Evolutionary conservation across 1,140 invertebrate genomes (phyloP).

Genomic region (Lanistes nyassanus): DNA sequence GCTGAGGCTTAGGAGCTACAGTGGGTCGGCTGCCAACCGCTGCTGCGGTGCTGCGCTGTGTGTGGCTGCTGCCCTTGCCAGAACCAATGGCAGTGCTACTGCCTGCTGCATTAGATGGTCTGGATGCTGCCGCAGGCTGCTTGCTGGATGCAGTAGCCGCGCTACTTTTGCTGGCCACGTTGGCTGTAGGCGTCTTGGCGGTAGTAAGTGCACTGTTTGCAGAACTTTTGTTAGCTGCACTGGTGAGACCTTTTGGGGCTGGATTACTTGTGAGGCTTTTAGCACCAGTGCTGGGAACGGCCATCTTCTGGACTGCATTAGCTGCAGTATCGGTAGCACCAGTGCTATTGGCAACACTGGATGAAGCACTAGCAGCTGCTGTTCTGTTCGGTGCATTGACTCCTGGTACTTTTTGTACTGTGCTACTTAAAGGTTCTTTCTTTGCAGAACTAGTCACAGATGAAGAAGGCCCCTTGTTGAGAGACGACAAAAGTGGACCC

Average conservation of each 20-base stretch:
- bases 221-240: background rate
- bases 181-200: no score
- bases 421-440: background rate
- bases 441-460: background rate
- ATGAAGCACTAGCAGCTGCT: background rate
- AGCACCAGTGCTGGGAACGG: background rate
- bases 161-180: background rate
- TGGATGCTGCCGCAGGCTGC: background rate
- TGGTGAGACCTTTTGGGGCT: background rate
- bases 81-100: background rate
- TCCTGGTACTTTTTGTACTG: background rate
- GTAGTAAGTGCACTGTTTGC: background rate
- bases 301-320: background rate
- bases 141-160: background rate
- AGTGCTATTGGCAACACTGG: background rate
- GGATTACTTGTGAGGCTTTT: background rate
- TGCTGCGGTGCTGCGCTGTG: background rate
- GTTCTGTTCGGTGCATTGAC: background rate
- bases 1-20: constrained; percentile 12
- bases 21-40: constrained; percentile 7
- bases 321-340: background rate
- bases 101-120: background rate
- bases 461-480: constrained; percentile 6
- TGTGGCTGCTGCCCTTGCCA: background rate
- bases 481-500: constrained; percentile 1